Percentiles rank a stretch among this genome's conserved stretches.
Conservation (phyloP, 92 coral and sea anemone genomes). For the Pocillopora grandis region DNA sequence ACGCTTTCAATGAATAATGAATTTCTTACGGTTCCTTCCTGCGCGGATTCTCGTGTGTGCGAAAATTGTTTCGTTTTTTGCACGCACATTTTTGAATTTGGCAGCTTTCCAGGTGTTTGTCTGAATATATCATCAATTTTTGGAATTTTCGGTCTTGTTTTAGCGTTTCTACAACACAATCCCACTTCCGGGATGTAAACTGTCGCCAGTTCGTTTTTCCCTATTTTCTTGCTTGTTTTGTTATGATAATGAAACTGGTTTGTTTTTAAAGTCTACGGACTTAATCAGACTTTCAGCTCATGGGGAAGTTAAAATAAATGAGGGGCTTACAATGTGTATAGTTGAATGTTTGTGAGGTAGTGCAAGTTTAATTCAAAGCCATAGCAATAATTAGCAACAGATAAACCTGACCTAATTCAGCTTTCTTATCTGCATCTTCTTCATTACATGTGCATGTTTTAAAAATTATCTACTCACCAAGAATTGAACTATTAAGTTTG, state of each 20-base stretch:
- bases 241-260: constrained; percentile 8
- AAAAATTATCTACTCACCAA: too few relatives aligned
- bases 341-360: too few relatives aligned
- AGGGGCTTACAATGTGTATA: too few relatives aligned
- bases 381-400: too few relatives aligned
- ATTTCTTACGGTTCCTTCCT: neutral
- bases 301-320: constrained; percentile 3
- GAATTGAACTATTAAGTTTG: too few relatives aligned
- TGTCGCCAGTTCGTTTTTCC: neutral
- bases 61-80: constrained; percentile 24
- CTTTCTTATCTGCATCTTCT: too few relatives aligned
- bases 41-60: neutral
- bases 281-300: neutral
- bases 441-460: too few relatives aligned
- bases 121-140: neutral
- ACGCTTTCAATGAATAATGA: neutral
- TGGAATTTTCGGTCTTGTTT: neutral
- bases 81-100: neutral
- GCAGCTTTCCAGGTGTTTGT: neutral
- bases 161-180: neutral
- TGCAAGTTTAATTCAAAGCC: too few relatives aligned
- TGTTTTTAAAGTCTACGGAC: neutral
- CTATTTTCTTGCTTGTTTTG: neutral
- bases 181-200: constrained; percentile 27
- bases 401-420: too few relatives aligned